These are phyloP conservation scores for Quadroppia sp. DNA, from an alignment of 2,888 invertebrate genomes.

Conservation along the genomic window DNA sequence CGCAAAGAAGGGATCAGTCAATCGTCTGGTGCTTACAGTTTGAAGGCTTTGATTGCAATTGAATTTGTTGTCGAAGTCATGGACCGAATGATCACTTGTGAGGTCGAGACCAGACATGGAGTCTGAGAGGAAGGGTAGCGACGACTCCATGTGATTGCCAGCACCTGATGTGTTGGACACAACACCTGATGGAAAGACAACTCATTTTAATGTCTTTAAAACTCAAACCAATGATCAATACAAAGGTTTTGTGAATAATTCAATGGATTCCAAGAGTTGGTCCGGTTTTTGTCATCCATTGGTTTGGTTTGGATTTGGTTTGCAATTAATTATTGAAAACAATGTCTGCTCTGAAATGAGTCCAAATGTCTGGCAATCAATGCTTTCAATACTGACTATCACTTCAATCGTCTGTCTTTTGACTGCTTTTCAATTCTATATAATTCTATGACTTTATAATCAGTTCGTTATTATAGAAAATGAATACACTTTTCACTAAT, in stretches of 20 bases:
- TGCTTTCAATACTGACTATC: too few relatives aligned
- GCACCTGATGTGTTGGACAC: not conserved
- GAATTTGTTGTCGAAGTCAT: not conserved
- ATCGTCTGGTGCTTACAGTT: not conserved
- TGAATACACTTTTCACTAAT: too few relatives aligned
- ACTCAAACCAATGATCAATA: not conserved
- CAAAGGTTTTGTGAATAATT: slow-evolving; percentile 24
- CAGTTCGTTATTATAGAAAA: too few relatives aligned
- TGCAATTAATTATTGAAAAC: not conserved
- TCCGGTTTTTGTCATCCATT: not conserved
- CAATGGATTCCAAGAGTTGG: slow-evolving; percentile 20
- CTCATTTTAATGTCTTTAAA: not conserved
- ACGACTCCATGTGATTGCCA: not conserved
- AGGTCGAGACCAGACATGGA: not conserved
- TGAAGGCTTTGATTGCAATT: slow-evolving; percentile 11
- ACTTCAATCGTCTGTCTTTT: too few relatives aligned
- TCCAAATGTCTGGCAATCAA: too few relatives aligned
- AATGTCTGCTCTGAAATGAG: too few relatives aligned
- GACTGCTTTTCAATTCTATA: too few relatives aligned
- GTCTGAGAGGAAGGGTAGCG: not conserved
- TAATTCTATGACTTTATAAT: too few relatives aligned
- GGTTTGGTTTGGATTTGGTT: not conserved
- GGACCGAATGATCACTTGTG: not conserved
- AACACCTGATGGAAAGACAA: not conserved
- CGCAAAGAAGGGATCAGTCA: not conserved